Evolutionary conservation across 2,888 invertebrate species (phyloP).

Genomic region (Frankliniella fusca): DNA sequence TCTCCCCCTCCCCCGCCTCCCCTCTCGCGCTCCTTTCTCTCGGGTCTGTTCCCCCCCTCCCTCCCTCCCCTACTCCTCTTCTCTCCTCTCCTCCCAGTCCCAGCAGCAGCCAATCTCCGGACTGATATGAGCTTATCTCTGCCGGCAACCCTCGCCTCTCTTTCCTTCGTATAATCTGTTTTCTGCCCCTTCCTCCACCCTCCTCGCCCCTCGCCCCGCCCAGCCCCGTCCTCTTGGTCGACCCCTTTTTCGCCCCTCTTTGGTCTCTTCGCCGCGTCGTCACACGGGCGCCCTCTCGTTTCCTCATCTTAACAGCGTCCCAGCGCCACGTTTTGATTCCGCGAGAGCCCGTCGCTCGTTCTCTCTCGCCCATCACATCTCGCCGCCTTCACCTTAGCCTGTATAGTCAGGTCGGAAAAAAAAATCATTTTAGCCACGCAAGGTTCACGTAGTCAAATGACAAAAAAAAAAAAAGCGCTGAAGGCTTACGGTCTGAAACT

Average conservation of each 20-base stretch:
- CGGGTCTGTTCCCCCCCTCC: background rate
- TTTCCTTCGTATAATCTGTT: conserved; percentile 26
- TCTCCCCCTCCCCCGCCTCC: background rate
- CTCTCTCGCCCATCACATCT: background rate
- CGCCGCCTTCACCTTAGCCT: background rate
- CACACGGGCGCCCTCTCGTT: background rate
- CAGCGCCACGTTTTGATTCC: background rate
- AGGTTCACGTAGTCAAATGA: too few relatives aligned
- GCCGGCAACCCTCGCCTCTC: conserved; percentile 25
- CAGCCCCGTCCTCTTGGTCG: background rate
- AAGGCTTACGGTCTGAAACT: too few relatives aligned
- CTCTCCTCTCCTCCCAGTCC: background rate
- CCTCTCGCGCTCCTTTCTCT: background rate
- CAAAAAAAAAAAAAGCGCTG: too few relatives aligned
- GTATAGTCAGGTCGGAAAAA: background rate
- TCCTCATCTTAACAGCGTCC: conserved; percentile 5
- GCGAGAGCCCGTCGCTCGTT: background rate
- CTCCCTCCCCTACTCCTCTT: background rate
- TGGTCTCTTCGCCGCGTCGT: background rate
- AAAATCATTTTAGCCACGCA: too few relatives aligned
- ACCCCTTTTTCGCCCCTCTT: conserved; percentile 7
- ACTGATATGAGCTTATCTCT: conserved; percentile 26
- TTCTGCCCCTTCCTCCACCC: background rate
- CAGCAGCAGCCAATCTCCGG: conserved; percentile 15
- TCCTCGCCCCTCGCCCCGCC: background rate